phyloP scores from a whole-genome alignment of 2,888 invertebrate species.

The Acholoe squamosa region DNA sequence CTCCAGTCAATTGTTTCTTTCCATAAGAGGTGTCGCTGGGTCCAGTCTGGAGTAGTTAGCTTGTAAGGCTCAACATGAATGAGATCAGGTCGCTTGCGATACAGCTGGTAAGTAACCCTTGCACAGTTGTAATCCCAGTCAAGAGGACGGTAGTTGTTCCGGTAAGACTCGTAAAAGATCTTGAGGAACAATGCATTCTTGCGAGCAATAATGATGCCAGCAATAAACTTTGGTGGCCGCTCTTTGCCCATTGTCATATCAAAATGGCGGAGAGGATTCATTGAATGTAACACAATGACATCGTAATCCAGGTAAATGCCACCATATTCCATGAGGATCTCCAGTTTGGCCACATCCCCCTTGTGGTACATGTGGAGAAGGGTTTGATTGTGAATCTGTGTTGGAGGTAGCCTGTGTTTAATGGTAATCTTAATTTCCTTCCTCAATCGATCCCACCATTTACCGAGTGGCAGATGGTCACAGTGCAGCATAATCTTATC shows the following conservation, averaged over 20 bases:
- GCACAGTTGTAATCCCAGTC: constrained; percentile 72
- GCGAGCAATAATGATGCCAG: constrained; percentile 69
- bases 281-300: constrained; percentile 69
- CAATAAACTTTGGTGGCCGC: constrained; percentile 68
- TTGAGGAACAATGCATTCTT: constrained; percentile 67
- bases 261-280: constrained; percentile 68
- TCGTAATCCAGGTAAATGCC: constrained; percentile 72
- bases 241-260: constrained; percentile 70
- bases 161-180: constrained; percentile 68
- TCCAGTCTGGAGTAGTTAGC: constrained; percentile 70
- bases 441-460: constrained; percentile 71
- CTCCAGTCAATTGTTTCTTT: constrained; percentile 69
- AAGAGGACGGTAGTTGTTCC: constrained; percentile 68
- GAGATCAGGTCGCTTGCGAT: constrained; percentile 67
- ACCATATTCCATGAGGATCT: constrained; percentile 70
- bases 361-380: constrained; percentile 67
- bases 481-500: constrained; percentile 70
- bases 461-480: constrained; percentile 69
- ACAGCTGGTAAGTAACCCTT: constrained; percentile 68
- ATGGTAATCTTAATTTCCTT: constrained; percentile 65
- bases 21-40: constrained; percentile 66
- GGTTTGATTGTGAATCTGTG: constrained; percentile 46
- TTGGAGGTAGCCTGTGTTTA: constrained; percentile 65
- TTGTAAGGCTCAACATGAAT: constrained; percentile 67
- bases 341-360: constrained; percentile 70